These are phyloP conservation scores for Platycheirus rosarum DNA, from an alignment of 2,888 invertebrate genomes.

Conservation along the genomic window DNA sequence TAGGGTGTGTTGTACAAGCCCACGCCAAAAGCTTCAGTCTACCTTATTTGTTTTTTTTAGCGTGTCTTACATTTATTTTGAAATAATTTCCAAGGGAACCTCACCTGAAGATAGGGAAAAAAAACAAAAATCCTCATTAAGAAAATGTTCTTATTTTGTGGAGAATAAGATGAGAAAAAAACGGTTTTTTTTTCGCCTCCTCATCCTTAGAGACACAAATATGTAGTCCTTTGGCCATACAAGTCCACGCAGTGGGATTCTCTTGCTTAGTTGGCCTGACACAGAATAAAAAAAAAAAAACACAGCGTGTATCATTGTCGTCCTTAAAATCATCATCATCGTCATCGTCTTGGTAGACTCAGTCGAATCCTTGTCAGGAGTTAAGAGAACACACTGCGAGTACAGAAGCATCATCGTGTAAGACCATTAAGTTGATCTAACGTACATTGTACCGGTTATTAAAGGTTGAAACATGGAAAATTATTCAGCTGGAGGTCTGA, in stretches of 20 bases:
- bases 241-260: slow-evolving; percentile 28
- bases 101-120: slow-evolving; percentile 4
- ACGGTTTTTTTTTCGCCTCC: slow-evolving; percentile 28
- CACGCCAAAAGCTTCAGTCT: neutral
- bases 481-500: slow-evolving; percentile 61
- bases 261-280: slow-evolving; percentile 45
- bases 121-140: slow-evolving; percentile 69
- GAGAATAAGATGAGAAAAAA: slow-evolving; percentile 24
- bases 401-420: slow-evolving; percentile 51
- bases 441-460: slow-evolving; percentile 68
- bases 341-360: slow-evolving; percentile 38
- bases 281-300: slow-evolving; percentile 3
- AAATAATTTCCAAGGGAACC: slow-evolving; percentile 24
- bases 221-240: slow-evolving; percentile 69
- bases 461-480: slow-evolving; percentile 73
- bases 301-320: slow-evolving; percentile 49
- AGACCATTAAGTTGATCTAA: slow-evolving; percentile 72
- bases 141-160: slow-evolving; percentile 63
- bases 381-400: slow-evolving; percentile 8
- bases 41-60: neutral
- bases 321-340: slow-evolving; percentile 26
- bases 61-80: slow-evolving; percentile 14
- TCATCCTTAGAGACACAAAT: slow-evolving; percentile 36
- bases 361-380: slow-evolving; percentile 27
- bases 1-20: neutral